Conservation (phyloP, 2,888 invertebrate genomes). For the Diogma glabrata region DNA sequence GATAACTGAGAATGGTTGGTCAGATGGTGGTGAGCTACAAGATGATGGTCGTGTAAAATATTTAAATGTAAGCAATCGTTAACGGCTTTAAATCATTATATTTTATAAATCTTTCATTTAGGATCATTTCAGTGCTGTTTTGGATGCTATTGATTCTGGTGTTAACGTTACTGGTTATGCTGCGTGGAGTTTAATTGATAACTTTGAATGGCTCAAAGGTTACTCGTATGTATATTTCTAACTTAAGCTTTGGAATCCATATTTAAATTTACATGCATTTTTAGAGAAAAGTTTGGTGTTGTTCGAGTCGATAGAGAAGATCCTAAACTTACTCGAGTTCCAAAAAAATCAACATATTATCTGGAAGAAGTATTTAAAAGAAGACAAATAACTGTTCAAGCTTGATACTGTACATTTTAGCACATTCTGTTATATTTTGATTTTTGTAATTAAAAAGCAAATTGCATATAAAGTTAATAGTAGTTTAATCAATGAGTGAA, state of each 20-base stretch:
- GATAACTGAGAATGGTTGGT: constrained; percentile 3
- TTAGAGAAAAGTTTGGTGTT: constrained; percentile 3
- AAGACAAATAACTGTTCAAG: no score
- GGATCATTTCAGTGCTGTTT: not conserved
- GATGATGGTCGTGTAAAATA: not conserved
- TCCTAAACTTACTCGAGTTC: not conserved
- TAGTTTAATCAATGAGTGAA: no score
- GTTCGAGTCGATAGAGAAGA: not conserved
- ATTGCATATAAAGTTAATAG: no score
- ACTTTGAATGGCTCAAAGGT: constrained; percentile 1
- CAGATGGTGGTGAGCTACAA: constrained; percentile 22
- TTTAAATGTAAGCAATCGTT: constrained; percentile 17
- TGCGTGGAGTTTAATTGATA: constrained; percentile 7
- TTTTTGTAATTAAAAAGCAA: no score
- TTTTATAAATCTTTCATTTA: no score
- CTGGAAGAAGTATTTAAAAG: no score
- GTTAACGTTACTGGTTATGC: not conserved
- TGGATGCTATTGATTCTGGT: not conserved
- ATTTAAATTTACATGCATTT: no score
- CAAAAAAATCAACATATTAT: not conserved
- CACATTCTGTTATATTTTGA: no score
- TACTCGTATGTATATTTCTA: constrained; percentile 23
- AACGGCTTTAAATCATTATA: not conserved
- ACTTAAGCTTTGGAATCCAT: no score
- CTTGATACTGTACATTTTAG: no score